Evolutionary conservation across 1,140 invertebrate species (phyloP), one percentile per base, ranked within the genome.

Genomic region (Drosophila arawakana): DNA sequence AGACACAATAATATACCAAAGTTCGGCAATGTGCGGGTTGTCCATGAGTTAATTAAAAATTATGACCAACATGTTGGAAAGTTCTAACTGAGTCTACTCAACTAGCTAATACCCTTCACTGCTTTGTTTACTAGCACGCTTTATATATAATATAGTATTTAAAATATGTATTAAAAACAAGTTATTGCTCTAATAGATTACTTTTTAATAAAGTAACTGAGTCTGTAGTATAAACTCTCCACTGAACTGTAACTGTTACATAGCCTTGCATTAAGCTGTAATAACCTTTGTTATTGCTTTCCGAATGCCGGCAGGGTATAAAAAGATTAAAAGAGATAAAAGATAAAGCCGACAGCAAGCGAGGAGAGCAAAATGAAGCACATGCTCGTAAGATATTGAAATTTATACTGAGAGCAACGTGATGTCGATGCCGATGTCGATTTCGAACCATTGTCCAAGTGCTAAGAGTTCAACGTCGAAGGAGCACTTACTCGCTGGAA

Each of bases 21-120:
- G 35, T 78, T 78, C 39, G 57, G 57, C 60, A 58, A 73, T 78
- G 76, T 78, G 76, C 76, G 76, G 76, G 62, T 15, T 39, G 54
- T 18, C 39, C 47, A 44, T 66, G 54, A 67, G 78, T 70, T 81
- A 81, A 81, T 81, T 81, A 81, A 81, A 80, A 80, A 81, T 80
- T 80, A 81, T 81, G 80, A 81, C 78, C 68, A 80, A 81, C 15
- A 39, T 21, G 50, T 54, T 15, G 25, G 7, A 1, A 13, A 18
- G 13, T 3, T 37, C 6, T 18, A 0, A 35, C 34, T 13, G 2
- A 37, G 7, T 7, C 3, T 54, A 0, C 50, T 54, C 13, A 54
- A 37, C 7, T 13, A 1, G 1, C 7, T 37, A 7, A 34, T 54
- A 54, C 50, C 13, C 50, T 54, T 7, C 4, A n/a, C 18, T 47